phyloP scores from a whole-genome alignment of 1,140 invertebrate genomes.

The Leptestheria dahalacensis region DNA sequence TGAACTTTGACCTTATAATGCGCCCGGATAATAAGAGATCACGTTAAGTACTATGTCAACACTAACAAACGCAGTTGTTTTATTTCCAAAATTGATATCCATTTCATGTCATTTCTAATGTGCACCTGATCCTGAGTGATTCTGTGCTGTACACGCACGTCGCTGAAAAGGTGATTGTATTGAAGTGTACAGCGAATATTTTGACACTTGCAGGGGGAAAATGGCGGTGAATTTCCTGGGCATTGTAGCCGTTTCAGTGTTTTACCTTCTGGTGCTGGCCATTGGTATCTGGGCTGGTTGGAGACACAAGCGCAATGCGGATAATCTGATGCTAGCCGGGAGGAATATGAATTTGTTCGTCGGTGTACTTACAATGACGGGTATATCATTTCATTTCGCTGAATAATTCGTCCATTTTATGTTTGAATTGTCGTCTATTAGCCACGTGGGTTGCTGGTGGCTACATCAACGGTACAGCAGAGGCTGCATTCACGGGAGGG shows the following conservation, averaged over 20 bases:
- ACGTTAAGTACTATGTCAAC: no score
- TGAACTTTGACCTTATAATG: no score
- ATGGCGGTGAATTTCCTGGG: conserved; percentile 40
- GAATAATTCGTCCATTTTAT: neutral
- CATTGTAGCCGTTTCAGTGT: conserved; percentile 47
- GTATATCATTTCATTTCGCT: neutral
- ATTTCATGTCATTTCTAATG: no score
- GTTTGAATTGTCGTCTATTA: conserved; percentile 23
- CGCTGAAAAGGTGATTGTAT: no score
- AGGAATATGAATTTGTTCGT: conserved; percentile 11
- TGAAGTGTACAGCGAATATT: no score
- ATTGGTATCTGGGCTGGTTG: conserved; percentile 59
- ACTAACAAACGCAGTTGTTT: no score
- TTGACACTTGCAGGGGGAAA: neutral
- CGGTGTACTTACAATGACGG: conserved; percentile 14
- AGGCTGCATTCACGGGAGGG: conserved; percentile 49
- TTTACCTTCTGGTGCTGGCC: conserved; percentile 48
- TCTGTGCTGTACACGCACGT: no score
- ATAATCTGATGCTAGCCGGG: conserved; percentile 9
- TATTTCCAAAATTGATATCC: no score
- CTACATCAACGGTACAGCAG: conserved; percentile 69
- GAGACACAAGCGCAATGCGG: conserved; percentile 35
- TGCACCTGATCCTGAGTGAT: no score
- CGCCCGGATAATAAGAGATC: no score
- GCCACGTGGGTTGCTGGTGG: conserved; percentile 69